Evolutionary conservation across 2,113 vertebrate genomes (phyloP), one percentile per base, ranked within the genome.

Genomic region (Thermophis baileyi): DNA sequence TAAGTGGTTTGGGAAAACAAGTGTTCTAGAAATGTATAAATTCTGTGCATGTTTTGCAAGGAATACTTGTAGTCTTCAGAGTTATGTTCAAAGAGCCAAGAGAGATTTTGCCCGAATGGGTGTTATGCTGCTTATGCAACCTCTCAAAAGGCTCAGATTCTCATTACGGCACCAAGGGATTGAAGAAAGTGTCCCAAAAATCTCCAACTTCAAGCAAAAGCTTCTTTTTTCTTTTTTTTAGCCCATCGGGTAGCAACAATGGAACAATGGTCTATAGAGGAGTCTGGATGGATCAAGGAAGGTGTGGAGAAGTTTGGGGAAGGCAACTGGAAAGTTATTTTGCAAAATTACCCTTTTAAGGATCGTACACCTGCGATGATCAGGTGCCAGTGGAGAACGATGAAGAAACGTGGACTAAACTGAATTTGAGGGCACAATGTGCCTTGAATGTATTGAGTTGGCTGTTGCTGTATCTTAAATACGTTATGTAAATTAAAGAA

Each of bases 301-400:
- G 99, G 99, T 0, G 99, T 99, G 87, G 81, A 92, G 94, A 98
- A 95, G 91, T 99, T 97, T 0, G 99, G 99, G 0, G 98, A 98
- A 88, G 99, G 99, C 9, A 98, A 97, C 24, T 99, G 99, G 99
- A 96, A 55, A 8, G 94, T 93, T 89, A 99, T 99, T 10, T 97
- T 96, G 87, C 87, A 93, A 0, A 95, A 95, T 5, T 99, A 97
- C 91, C 96, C 96, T 0, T 99, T 99, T 93, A 90, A 95, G 9
- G 97, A 98, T 9, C 98, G 99, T 81, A 98, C 99, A 0, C 30
- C 98, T 0, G 98, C 99, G 50, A 99, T 99, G 96, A 97, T 99
- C 24, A 99, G 99, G 96, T 99, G 99, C 92, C 97, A 99, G 44
- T 99, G 99, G 98, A 97, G 99, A 88, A 99, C 99, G 53, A 97